Percentiles rank a stretch among this genome's conserved stretches.
Conservation (phyloP, 2,888 invertebrate species). For the Dryobota labecula region DNA sequence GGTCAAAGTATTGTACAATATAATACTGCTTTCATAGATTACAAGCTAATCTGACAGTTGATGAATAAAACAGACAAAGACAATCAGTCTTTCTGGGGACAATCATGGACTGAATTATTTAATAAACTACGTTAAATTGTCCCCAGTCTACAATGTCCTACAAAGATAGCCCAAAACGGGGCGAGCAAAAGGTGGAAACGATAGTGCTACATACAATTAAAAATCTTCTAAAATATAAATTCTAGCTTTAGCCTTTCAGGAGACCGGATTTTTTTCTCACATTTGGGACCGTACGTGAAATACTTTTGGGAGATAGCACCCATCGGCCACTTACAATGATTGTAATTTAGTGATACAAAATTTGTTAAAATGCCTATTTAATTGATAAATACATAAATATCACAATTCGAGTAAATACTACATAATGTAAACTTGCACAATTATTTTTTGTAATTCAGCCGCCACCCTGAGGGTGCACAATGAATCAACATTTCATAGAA, state of each 20-base stretch:
- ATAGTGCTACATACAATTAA: not conserved
- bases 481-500: not conserved
- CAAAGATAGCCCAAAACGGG: not conserved
- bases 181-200: not conserved
- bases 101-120: not conserved
- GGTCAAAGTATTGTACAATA: constrained; percentile 2
- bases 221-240: not conserved
- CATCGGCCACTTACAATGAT: constrained; percentile 5
- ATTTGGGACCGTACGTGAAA: not conserved
- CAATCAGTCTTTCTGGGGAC: not conserved
- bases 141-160: not conserved
- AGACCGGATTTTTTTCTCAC: not conserved
- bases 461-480: constrained; percentile 10
- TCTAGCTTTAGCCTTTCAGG: not conserved
- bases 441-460: constrained; percentile 6
- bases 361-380: constrained; percentile 35
- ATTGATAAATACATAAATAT: constrained; percentile 58
- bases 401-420: constrained; percentile 59
- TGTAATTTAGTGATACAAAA: constrained; percentile 6
- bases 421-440: constrained; percentile 27
- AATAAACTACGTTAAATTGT: not conserved
- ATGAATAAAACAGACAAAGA: constrained; percentile 2
- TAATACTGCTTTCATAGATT: constrained; percentile 4
- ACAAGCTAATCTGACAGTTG: not conserved
- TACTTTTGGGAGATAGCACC: not conserved